Evolutionary conservation across 1,140 invertebrate genomes (phyloP), one percentile per base, ranked within the genome.

Genomic region (Bilobella aurantiaca): DNA sequence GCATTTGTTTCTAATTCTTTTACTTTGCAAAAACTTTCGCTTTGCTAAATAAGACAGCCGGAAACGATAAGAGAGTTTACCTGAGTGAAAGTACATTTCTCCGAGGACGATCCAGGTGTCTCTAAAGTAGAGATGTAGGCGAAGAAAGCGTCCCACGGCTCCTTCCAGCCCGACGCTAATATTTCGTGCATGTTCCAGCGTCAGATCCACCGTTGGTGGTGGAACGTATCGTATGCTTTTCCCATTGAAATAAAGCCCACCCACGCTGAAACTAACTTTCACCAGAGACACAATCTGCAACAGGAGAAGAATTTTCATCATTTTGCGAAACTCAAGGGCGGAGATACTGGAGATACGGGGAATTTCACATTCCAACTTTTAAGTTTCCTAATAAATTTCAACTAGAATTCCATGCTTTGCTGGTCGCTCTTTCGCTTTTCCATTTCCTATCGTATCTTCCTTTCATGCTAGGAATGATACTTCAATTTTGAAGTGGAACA

Each of bases 21-120:
- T 18, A n/a, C 34, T 18, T 42, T 42, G 18, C 34, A 46, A 23
- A 27, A 59, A 28, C 30, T 42, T 28, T 59, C 34, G 27, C 21
- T 29, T 21, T 62, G 21, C 31, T 23, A 12, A 18, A 23, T 12
- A 32, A n/a, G n/a, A n/a, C n/a, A n/a, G 37, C 23, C 34, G 28
- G 23, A 32, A 37, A 2, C 3, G 3, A 37, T 21, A n/a, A 28
- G 18, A 31, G 23, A 37, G 25, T 80, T 84, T 78, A 88, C 87
- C 85, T 71, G 87, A 88, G 74, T 87, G 84, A 73, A 90, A 90
- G 63, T 83, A 83, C 59, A 93, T 83, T 78, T 94, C 91, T 74
- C 89, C 91, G 69, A 95, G 82, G 80, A 94, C 84, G 70, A 95
- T 87, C 90, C 90, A 94, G 68, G 84, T 81, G 3, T 86, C 81